A percentile compares a stretch with the other conserved stretches of the same genome.
Conservation (phyloP, 2,797 vertebrate genomes). For the Petrocephalus sullivani region DNA sequence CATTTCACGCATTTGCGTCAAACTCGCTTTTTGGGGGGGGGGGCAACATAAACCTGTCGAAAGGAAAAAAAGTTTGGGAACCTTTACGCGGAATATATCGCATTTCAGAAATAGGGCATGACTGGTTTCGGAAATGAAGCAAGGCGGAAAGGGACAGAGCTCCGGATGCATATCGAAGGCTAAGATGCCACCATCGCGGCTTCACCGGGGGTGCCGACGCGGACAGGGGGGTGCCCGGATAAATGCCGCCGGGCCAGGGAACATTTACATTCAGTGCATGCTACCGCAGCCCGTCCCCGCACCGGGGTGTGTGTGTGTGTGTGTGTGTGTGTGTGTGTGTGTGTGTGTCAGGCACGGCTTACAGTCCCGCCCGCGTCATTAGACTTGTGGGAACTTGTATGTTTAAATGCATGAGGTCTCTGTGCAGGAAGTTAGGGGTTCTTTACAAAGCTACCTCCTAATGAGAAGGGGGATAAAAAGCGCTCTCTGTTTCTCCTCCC, state of each 20-base stretch:
- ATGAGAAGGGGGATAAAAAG: no score
- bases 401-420: background rate
- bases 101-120: background rate
- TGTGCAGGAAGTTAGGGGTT: background rate
- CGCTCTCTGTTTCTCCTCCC: background rate
- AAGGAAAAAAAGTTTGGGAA: background rate
- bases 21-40: background rate
- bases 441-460: no score
- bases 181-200: no score
- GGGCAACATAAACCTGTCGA: background rate
- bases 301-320: no score
- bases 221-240: background rate
- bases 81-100: background rate
- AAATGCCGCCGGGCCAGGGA: background rate
- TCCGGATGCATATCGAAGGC: background rate
- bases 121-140: background rate
- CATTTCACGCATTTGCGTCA: background rate
- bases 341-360: background rate
- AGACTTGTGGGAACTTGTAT: background rate
- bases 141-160: background rate
- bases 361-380: background rate
- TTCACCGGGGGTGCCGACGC: background rate
- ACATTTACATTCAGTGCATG: background rate
- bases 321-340: no score
- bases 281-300: background rate